phyloP scores from a whole-genome alignment of 1,140 invertebrate species.

The Schlechtendalia chinensis region DNA sequence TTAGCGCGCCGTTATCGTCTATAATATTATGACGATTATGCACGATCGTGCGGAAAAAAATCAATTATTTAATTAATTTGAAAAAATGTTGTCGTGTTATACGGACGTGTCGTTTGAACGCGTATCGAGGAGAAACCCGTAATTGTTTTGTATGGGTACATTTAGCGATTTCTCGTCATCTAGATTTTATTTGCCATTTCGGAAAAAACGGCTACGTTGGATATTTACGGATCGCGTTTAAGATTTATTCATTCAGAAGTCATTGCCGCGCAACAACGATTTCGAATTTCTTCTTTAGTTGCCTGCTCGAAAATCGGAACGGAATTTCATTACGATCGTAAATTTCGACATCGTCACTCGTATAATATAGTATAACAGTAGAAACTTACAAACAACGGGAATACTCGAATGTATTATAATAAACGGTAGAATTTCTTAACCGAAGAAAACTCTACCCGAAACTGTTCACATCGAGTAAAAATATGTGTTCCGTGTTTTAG shows the following conservation, averaged over 20 bases:
- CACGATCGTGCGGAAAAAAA: not conserved
- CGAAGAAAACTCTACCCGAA: no score
- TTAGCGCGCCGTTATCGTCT: no score
- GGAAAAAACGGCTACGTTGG: not conserved
- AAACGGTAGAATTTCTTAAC: not conserved
- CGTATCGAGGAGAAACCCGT: no score
- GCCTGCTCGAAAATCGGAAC: not conserved
- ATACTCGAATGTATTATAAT: not conserved
- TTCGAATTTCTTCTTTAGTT: constrained; percentile 14
- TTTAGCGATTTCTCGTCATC: not conserved
- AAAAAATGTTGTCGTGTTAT: no score
- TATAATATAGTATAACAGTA: not conserved
- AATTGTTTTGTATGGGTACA: no score
- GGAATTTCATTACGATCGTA: constrained; percentile 6
- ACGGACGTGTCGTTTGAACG: no score
- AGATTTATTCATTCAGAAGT: constrained; percentile 26
- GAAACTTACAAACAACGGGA: not conserved
- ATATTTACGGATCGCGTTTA: not conserved
- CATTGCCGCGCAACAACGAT: not conserved
- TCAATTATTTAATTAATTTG: no score
- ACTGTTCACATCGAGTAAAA: not conserved
- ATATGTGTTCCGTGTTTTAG: no score
- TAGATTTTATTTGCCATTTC: not conserved
- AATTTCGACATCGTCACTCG: not conserved
- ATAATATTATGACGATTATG: not conserved